Evolutionary conservation across 2,888 invertebrate species (phyloP), one percentile per base, ranked within the genome.

Genomic region (Nomada ruficornis): DNA sequence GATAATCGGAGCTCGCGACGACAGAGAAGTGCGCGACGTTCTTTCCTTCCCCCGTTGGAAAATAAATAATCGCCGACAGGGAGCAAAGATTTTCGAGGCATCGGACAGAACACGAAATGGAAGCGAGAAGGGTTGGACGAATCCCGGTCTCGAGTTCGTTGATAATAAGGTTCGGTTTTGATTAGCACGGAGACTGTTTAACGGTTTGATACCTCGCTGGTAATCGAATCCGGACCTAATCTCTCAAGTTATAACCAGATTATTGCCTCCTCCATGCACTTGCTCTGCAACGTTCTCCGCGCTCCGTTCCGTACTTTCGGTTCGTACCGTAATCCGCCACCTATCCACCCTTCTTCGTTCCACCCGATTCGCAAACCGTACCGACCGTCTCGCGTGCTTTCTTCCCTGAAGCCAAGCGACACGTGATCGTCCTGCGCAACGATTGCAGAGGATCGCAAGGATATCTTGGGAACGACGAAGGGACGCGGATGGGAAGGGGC

Each of bases 221-320:
- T 94, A 94, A 94, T 94, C 94, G 93, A 94, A 94, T 94, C 93
- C 93, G 92, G 93, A 94, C 93, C 94, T 94, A 94, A 94, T 94
- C 94, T 94, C 94, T 94, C 94, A 94, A 94, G 93, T 94, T 94
- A 93, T 94, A 94, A 94, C 93, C 92, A 90, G 93, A 94, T 94
- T 94, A 94, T 94, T 94, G 92, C 94, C 93, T 93, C 91, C 93
- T 93, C 93, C 93, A 91, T 93, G 92, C 92, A 92, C 92, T 92
- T 90, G 89, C 92, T 91, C 89, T 90, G 89, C 90, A 87, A 86
- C 90, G 90, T 86, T 89, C 87, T 86, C 88, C 86, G 83, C 89
- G 86, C 88, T 89, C 88, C 86, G 88, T 87, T 88, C 86, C 89
- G 85, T 87, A 89, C 88, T 86, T 89, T 88, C 89, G 86, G 85